Percentiles rank a stretch among this genome's conserved stretches.
phyloP scores from a whole-genome alignment of 2,888 invertebrate genomes.

The Buathra laborator region DNA sequence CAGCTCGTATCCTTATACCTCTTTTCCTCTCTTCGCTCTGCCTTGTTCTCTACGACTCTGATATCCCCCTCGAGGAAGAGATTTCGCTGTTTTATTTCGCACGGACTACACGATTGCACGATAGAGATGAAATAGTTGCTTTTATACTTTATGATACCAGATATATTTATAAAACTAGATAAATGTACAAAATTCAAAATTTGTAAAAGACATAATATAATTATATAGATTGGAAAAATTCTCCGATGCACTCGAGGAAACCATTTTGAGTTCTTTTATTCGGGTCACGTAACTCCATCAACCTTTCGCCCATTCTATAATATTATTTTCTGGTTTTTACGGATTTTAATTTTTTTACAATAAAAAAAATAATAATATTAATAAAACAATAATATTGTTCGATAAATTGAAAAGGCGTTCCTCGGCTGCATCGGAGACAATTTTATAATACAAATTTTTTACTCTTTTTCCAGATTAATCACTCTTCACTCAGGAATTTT shows the following conservation, averaged over 20 bases:
- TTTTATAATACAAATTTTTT: too few species aligned
- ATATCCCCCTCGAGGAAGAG: constrained; percentile 17
- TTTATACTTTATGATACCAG: background rate
- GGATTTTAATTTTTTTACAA: background rate
- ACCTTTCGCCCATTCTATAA: too few species aligned
- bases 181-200: background rate
- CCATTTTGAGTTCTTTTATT: too few species aligned
- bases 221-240: too few species aligned
- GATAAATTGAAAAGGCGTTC: too few species aligned
- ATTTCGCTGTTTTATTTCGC: constrained; percentile 39
- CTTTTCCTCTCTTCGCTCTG: constrained; percentile 17
- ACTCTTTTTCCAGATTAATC: too few species aligned
- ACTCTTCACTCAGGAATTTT: too few species aligned
- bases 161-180: background rate
- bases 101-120: constrained; percentile 48
- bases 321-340: background rate
- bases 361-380: too few species aligned
- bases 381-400: too few species aligned
- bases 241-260: too few species aligned
- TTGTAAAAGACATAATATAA: background rate
- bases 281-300: too few species aligned
- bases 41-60: constrained; percentile 26
- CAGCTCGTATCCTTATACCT: constrained; percentile 33
- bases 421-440: too few species aligned
- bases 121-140: constrained; percentile 39